Base-by-base conservation (phyloP, 2,888 invertebrate genomes). In the Netelia virgata region DNA sequence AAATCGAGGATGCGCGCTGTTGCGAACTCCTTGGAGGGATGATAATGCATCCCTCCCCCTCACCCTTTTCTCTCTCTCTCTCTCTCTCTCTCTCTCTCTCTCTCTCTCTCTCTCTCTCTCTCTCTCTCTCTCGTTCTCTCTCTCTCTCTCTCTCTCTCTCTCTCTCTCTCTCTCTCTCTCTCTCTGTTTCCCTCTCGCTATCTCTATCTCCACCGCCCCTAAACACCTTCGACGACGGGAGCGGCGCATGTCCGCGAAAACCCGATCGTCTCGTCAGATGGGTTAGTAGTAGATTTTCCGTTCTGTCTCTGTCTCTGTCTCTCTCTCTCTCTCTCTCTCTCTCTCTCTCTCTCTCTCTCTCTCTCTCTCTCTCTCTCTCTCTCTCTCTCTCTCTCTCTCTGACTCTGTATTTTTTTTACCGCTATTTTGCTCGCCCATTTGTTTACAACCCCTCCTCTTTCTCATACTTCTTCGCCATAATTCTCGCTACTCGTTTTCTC, bases 1-100 rank as follows among this genome's bases (percentile, higher is more conserved):
- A 79, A 74, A 79, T 74, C 64, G 83, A 78, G 61, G 82, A 79
- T 83, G 83, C 83, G 83, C 83, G 57, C 70, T 41, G 47, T 66
- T 55, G 73, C 61, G 23, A 50, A 53, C 61, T 73, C 66, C 73
- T 73, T 23, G 36, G 72, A 66, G 41, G 64, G 72, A 77, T 76
- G 75, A 70, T 64, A 50, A 82, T 77, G 82, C 82, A 82, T 68
- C 63, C 84, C 20, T 43, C 83, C 18, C 16, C 50, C 41, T 50
- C 10, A 16, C 70, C 47, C 36, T 41, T 23, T 3, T 23, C 23
- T 3, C 23, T 11, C 47, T 23, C 14, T 10, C 18, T 57, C 9
- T 41, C 57, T 55, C 10, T 18, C 18, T n/a, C 28, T 41, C 69
- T 18, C 57, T 41, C 73, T 41, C 50, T 28, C 82, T 59, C 57